Conservation (phyloP, 2,113 vertebrate species). For the Chaetodon trifascialis region DNA sequence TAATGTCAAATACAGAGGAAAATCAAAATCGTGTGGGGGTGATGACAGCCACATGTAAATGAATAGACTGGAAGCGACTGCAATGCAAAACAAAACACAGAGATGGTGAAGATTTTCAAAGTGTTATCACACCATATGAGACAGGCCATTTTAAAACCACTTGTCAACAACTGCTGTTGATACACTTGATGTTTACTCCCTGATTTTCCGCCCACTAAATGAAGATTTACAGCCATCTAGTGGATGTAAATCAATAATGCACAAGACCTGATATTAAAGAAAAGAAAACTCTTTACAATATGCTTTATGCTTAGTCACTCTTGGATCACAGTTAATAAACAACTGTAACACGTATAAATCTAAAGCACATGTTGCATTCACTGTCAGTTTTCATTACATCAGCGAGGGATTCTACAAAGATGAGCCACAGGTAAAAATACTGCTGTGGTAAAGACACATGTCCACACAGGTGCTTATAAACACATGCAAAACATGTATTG, state of each 20-base stretch:
- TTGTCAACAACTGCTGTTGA: background rate
- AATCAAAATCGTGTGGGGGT: background rate
- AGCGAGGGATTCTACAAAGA: background rate
- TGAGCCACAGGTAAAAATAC: background rate
- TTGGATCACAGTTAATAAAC: background rate
- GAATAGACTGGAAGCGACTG: background rate
- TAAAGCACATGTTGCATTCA: background rate
- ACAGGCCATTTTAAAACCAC: background rate
- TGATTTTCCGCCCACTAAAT: background rate
- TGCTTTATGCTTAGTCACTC: background rate
- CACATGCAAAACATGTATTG: background rate
- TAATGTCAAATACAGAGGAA: background rate
- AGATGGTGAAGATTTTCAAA: background rate
- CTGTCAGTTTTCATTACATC: background rate
- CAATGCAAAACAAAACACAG: background rate
- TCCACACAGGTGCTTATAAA: background rate
- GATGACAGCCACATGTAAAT: background rate
- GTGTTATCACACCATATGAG: background rate
- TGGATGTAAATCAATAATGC: constrained; percentile 52
- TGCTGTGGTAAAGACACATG: background rate
- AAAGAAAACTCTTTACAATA: background rate
- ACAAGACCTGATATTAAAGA: background rate
- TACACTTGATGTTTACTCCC: background rate
- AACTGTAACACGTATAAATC: background rate
- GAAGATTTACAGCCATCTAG: constrained; percentile 67